Conservation (phyloP, 1,140 invertebrate genomes). For the Sogatella furcifera region DNA sequence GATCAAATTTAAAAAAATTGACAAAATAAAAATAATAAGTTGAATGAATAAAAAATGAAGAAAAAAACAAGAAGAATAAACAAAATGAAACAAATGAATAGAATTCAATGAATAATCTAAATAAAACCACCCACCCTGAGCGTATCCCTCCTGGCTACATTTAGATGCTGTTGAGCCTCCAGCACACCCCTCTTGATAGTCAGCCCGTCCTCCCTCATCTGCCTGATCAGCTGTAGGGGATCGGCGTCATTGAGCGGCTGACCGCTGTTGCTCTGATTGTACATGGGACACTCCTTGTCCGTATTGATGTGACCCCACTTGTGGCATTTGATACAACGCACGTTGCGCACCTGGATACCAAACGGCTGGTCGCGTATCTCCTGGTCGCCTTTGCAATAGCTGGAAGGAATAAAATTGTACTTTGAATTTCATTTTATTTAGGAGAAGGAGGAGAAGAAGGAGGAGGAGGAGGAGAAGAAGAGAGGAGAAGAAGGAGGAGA, state of each 20-base stretch:
- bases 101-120: neutral
- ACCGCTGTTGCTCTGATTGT: constrained; percentile 65
- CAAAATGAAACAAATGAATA: neutral
- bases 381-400: constrained; percentile 89
- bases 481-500: too few species aligned
- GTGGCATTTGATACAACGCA: constrained; percentile 96
- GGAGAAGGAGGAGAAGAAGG: too few species aligned
- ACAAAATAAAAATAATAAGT: too few species aligned
- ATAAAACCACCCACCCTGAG: neutral
- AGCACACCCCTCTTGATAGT: constrained; percentile 69
- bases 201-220: constrained; percentile 87
- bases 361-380: constrained; percentile 98
- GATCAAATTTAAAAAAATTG: too few species aligned
- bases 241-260: constrained; percentile 46
- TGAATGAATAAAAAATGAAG: too few species aligned
- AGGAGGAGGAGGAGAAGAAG: too few species aligned
- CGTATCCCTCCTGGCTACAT: constrained; percentile 26
- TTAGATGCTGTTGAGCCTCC: constrained; percentile 45
- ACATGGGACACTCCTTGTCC: constrained; percentile 89
- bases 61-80: neutral
- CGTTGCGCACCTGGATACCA: constrained; percentile 95
- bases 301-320: constrained; percentile 99
- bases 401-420: constrained; percentile 36
- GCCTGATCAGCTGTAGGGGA: constrained; percentile 66
- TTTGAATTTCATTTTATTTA: too few species aligned